Base-by-base conservation (phyloP, 2,113 vertebrate species). In the Calidris pugnax region DNA sequence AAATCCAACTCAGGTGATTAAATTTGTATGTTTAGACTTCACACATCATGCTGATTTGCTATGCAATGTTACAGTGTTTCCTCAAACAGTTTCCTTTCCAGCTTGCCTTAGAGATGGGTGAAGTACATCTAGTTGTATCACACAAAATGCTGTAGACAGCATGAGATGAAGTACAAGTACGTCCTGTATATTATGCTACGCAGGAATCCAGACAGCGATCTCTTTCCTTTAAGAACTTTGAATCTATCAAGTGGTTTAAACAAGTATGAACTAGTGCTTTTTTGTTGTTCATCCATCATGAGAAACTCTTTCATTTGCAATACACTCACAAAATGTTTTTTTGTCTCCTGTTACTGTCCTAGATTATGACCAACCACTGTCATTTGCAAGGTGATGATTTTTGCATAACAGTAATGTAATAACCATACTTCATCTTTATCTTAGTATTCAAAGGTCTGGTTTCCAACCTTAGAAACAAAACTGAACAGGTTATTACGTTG, bases 161-260 rank as follows among this genome's bases (percentile, higher is more conserved):
- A 39, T 80, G 59, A 75, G 53, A 37, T 27, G 11, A 55, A 71
- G 9, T 30, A 33, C 14, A 19, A 43, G 32, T 45, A 55, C 45
- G 7, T 77, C 14, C 53, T 43, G 1, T 10, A 10, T 27, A 32
- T 6, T n/a, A 22, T 27, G 27, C 24, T 48, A n/a, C 0, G 1
- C 37, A 62, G 21, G 33, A 89, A 87, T 35, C 10, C 45, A 73
- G 48, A 7, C 9, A 73, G 27, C 2, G 1, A 19, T 12, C 24
- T 91, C 33, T 56, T 86, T 56, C 10, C 6, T 73, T 16, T 32
- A 41, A 69, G 62, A 76, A 77, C 16, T 77, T 66, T 21, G 50
- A 45, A 55, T 30, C 50, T n/a, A 19, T 69, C 37, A 50, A 63
- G 50, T 2, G 0, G 7, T 66, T 91, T 75, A 47, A 59, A 68